Evolutionary conservation across 2,113 vertebrate species (phyloP), one percentile per base, ranked within the genome.

Genomic region (Aleadryas rufinucha): DNA sequence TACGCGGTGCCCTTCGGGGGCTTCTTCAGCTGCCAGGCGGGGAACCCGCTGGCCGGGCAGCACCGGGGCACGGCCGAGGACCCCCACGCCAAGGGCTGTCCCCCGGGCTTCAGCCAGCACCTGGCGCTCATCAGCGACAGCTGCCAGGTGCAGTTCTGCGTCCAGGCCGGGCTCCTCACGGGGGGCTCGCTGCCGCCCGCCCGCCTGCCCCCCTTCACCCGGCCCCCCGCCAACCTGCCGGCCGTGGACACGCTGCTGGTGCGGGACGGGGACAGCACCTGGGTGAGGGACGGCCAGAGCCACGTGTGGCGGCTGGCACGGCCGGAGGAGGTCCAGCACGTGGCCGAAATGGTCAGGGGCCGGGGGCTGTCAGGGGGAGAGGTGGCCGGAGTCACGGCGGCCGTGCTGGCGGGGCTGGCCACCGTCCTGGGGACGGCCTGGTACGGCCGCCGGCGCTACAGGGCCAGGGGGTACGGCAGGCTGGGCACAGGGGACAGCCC

Each of bases 121-220:
- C 95, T 98, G 5, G 99, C 98, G 0, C 75, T 98, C 50, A 98
- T 99, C 95, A 99, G 98, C 0, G 98, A 99, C 7, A 98, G 99
- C 9, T 99, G 99, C 94, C 98, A 99, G 97, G 97, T 99, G 37
- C 97, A 99, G 30, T 99, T 98, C 89, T 99, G 99, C 0, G 96
- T 99, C 54, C 97, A 97, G 87, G 98, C 99, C 0, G 98, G 98
- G 7, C 33, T 98, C 54, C 98, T 99, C 81, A 99, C 98, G 0
- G 97, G 95, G 19, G 98, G 98, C 1, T 79, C 98, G 4, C 97
- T 99, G 71, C 97, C 97, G 0, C 98, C 98, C 0, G 88, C 98
- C 42, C 95, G 61, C 16, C 98, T 99, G 18, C 99, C 99, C 2
- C 99, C 99, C 8, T 99, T 98, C 84, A 98, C 98, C 1, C 97